These are phyloP conservation scores for Lagenorhynchus albirostris DNA, from an alignment of 2,113 vertebrate genomes.

Conservation along the genomic window DNA sequence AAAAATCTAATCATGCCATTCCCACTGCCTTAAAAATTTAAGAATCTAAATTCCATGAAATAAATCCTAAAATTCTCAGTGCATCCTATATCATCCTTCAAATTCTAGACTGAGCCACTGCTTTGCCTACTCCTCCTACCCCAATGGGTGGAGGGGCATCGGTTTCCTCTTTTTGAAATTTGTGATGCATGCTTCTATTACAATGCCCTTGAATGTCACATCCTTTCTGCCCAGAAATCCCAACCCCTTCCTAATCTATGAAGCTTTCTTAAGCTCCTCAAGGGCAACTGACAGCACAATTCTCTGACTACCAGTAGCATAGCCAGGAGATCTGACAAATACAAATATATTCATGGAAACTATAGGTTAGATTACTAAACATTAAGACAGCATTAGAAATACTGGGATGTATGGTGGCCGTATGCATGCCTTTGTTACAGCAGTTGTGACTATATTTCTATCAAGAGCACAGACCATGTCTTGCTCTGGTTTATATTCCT, in stretches of 20 bases:
- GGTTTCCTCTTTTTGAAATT: not conserved
- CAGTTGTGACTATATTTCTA: not conserved
- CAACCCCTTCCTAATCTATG: not conserved
- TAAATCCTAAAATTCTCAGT: not conserved
- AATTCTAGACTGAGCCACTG: not conserved
- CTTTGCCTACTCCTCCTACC: not conserved
- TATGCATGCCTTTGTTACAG: not conserved
- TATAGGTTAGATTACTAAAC: not conserved
- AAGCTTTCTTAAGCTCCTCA: not conserved
- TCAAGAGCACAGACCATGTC: not conserved
- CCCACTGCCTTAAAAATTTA: not conserved
- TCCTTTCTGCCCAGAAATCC: not conserved
- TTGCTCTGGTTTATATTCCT: not conserved
- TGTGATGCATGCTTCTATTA: not conserved
- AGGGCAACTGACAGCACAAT: not conserved
- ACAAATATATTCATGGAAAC: not conserved
- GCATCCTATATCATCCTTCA: not conserved
- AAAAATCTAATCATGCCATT: not conserved
- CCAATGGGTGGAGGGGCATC: not conserved
- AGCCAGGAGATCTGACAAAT: not conserved
- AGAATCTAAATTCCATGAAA: not conserved
- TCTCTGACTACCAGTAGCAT: not conserved
- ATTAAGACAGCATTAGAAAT: not conserved
- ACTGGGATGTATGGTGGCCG: fast-evolving
- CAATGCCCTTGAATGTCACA: not conserved